These are phyloP conservation scores for Bombus superbus DNA, from an alignment of 1,140 invertebrate species.

Conservation along the genomic window DNA sequence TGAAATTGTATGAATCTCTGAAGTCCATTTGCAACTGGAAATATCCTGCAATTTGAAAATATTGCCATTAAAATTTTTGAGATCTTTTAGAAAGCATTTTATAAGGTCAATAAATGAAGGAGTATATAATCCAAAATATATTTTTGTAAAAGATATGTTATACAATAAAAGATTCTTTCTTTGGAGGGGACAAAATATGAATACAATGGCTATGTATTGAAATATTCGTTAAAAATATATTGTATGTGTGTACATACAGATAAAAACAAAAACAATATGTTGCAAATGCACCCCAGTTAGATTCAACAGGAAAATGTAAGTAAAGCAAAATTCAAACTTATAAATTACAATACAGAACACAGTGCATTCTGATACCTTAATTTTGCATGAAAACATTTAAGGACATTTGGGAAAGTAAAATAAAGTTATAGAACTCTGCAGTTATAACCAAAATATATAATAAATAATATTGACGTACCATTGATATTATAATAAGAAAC, in stretches of 20 bases:
- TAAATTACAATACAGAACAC: conserved; percentile 65
- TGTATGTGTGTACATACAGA: conserved; percentile 55
- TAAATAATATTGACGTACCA: not conserved
- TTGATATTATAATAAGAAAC: not conserved
- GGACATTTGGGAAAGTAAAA: conserved; percentile 6
- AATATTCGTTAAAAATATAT: conserved; percentile 48
- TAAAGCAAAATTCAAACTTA: conserved; percentile 74
- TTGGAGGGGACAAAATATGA: conserved; percentile 81
- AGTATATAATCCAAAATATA: conserved; percentile 7
- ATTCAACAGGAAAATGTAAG: conserved; percentile 75
- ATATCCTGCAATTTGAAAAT: conserved; percentile 80
- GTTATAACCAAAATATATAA: conserved; percentile 23
- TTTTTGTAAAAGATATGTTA: conserved; percentile 23
- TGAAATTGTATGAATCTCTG: conserved; percentile 69
- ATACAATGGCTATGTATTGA: conserved; percentile 75
- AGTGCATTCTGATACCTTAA: conserved; percentile 63
- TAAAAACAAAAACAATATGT: conserved; percentile 71
- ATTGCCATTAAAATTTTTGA: conserved; percentile 66
- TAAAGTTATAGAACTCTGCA: conserved; percentile 21
- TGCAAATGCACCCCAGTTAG: conserved; percentile 84
- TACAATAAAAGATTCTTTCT: conserved; percentile 43
- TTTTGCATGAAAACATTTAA: conserved; percentile 38
- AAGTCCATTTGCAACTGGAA: conserved; percentile 83
- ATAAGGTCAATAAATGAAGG: conserved; percentile 16
- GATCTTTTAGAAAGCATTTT: conserved; percentile 16